These are phyloP conservation scores for Pantala flavescens DNA, from an alignment of 1,140 invertebrate genomes.

Conservation along the genomic window DNA sequence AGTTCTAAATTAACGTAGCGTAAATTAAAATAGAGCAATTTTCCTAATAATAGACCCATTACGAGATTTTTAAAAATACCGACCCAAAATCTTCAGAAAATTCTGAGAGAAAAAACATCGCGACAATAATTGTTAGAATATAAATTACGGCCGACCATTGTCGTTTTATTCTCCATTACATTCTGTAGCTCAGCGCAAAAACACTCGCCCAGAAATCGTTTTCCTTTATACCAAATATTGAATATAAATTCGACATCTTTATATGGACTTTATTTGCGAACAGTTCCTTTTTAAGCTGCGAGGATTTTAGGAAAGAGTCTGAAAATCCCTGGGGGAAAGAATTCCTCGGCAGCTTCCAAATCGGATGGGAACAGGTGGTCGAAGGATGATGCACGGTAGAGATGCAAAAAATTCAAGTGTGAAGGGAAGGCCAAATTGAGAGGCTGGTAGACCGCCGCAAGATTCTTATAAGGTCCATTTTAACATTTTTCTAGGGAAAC, in stretches of 20 bases:
- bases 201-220: neutral
- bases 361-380: neutral
- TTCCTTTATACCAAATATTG: neutral
- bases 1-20: too few species aligned
- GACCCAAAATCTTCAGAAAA: too few species aligned
- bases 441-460: neutral
- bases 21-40: too few species aligned
- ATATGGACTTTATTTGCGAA: neutral
- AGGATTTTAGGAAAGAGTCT: neutral
- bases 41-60: too few species aligned
- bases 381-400: neutral
- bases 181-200: neutral
- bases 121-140: too few species aligned
- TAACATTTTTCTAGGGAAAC: neutral
- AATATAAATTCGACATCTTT: neutral
- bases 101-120: too few species aligned
- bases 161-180: too few species aligned
- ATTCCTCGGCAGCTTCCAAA: neutral
- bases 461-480: neutral
- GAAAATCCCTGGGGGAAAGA: neutral
- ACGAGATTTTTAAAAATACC: too few species aligned
- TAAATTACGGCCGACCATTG: too few species aligned
- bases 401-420: constrained; percentile 2
- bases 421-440: neutral
- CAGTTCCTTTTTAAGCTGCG: neutral